Evolutionary conservation across 2,113 vertebrate genomes (phyloP), one percentile per base, ranked within the genome.

Genomic region (Crotalus tigris): DNA sequence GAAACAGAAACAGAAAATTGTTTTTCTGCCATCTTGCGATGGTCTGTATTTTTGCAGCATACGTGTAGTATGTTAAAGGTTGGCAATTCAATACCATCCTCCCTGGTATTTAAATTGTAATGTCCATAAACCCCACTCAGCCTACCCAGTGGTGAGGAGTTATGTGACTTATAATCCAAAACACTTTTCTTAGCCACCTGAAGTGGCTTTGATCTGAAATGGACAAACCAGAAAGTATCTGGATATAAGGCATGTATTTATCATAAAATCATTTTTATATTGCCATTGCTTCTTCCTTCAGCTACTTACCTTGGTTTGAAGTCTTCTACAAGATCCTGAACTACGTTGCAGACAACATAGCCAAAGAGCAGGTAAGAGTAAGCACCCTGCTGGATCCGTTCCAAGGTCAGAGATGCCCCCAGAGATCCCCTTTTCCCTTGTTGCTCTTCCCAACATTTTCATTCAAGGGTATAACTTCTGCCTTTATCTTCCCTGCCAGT

Each of bases 271-370:
- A 11, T 87, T n/a, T 64, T 5, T 81, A 55, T 11, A 2, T 19
- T 81, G 33, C 55, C 23, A 12, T 29, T 17, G 85, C n/a, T 81
- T 93, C 69, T 92, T 91, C 54, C 94, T 91, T 44, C 95, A 99
- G 99, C 92, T 98, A 98, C 92, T 97, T 98, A 90, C 99, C 99
- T 2, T 99, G 98, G 99, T 99, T 99, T 94, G 99, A 99, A 93
- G 97, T 98, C 69, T 99, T 99, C 96, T 99, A 99, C 97, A 99
- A 99, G 96, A 97, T 99, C 46, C 97, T 99, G 90, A 99, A 99
- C 95, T 98, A 97, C 61, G 95, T 99, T 69, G 98, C 98, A 0
- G 98, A 99, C 93, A 98, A 97, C 92, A 92, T 98, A 85, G 96
- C 97, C 1, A 98, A 98, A 95, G 96, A 98, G 88, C 98, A 99